Evolutionary conservation across 2,113 vertebrate species (phyloP).

Genomic region (Pavo muticus): DNA sequence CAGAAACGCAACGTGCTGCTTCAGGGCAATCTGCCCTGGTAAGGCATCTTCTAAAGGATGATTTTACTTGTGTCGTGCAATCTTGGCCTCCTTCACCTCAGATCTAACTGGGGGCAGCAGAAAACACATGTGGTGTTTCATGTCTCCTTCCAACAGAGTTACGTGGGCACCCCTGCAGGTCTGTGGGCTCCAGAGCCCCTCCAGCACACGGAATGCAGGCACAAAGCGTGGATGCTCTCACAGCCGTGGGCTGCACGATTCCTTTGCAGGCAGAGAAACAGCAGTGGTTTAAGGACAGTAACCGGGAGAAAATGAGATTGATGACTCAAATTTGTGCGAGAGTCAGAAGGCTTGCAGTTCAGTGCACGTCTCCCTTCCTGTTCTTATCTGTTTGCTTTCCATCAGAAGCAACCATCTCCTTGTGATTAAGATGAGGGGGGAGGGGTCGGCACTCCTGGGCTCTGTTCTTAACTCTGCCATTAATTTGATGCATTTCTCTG

Average conservation of each 20-base stretch:
- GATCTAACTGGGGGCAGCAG: fast-evolving
- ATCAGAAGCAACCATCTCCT: not conserved
- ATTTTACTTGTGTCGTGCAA: not conserved
- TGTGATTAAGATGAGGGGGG: not conserved
- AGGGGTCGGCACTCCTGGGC: not conserved
- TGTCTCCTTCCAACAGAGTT: not conserved
- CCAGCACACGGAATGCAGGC: fast-evolving
- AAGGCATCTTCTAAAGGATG: not conserved
- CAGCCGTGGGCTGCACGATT: fast-evolving
- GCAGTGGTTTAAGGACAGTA: not conserved
- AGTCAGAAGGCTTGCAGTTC: not conserved
- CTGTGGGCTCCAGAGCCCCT: not conserved
- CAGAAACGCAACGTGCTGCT: not conserved
- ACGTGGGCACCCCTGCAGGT: fast-evolving
- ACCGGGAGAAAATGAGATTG: not conserved
- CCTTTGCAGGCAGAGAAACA: not conserved
- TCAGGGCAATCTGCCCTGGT: not conserved
- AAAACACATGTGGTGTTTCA: fast-evolving
- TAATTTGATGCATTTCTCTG: not conserved
- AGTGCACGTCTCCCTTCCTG: not conserved
- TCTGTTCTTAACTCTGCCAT: not conserved
- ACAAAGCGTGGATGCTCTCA: not conserved
- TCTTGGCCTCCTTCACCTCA: not conserved
- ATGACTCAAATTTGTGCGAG: fast-evolving
- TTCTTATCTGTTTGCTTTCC: conserved; percentile 3